These are phyloP conservation scores for Stomatorhinus walkeri DNA, from an alignment of 2,797 vertebrate genomes.

Conservation along the genomic window DNA sequence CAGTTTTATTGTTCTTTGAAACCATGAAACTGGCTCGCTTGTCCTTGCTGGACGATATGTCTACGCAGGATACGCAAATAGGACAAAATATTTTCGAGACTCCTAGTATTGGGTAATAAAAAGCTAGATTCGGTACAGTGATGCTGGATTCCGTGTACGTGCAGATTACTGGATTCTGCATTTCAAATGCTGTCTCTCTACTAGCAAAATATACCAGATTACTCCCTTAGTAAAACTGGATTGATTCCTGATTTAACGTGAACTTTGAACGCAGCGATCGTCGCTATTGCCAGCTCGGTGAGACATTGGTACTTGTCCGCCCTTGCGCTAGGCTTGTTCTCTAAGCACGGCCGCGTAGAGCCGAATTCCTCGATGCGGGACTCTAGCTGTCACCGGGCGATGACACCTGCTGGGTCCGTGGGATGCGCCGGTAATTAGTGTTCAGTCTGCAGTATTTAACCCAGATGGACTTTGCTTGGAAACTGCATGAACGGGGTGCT, in stretches of 20 bases:
- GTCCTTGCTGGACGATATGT: background rate
- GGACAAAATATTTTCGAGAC: background rate
- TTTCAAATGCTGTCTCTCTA: background rate
- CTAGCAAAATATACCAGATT: background rate
- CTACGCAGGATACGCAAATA: background rate
- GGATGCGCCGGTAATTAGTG: constrained; percentile 14
- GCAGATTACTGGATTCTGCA: background rate
- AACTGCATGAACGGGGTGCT: background rate
- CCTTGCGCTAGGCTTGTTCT: background rate
- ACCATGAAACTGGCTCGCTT: background rate
- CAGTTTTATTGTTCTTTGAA: background rate
- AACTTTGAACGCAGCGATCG: background rate
- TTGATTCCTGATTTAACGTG: background rate
- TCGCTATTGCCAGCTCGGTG: background rate
- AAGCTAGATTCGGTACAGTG: background rate
- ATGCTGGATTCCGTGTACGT: background rate
- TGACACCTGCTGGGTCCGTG: constrained; percentile 34
- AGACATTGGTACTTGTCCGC: background rate
- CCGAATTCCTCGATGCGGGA: constrained; percentile 16
- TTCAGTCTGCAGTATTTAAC: constrained; percentile 14
- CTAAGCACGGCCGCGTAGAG: background rate
- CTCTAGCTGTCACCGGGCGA: constrained; percentile 10
- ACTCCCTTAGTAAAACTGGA: background rate
- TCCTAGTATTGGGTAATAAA: background rate
- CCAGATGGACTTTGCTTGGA: constrained; percentile 17